These are phyloP conservation scores for Rhynchophorus ferrugineus DNA, from an alignment of 1,140 invertebrate species.

Conservation along the genomic window DNA sequence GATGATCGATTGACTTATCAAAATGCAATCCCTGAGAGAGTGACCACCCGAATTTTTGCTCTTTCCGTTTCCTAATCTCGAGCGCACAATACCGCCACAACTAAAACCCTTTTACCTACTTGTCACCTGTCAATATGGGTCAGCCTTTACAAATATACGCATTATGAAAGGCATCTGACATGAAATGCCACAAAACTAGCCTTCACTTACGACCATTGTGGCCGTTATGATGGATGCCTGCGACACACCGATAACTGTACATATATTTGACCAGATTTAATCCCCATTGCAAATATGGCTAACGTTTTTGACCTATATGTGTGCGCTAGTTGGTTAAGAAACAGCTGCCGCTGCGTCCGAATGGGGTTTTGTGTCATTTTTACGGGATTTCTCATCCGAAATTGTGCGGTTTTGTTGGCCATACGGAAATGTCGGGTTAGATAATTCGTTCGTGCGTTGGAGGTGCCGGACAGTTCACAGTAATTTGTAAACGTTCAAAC, in stretches of 20 bases:
- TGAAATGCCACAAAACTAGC: conserved; percentile 30
- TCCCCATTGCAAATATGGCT: conserved; percentile 28
- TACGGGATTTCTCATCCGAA: conserved; percentile 18
- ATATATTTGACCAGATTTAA: conserved; percentile 29
- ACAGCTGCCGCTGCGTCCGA: conserved; percentile 26
- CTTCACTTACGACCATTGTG: conserved; percentile 27
- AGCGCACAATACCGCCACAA: conserved; percentile 10
- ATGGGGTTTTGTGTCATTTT: conserved; percentile 28
- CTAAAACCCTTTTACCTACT: conserved; percentile 25
- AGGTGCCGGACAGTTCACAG: neutral
- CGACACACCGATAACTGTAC: conserved; percentile 29
- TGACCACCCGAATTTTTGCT: conserved; percentile 4
- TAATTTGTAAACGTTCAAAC: neutral
- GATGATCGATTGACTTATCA: conserved; percentile 24
- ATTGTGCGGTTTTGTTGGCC: conserved; percentile 22
- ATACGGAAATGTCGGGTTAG: neutral
- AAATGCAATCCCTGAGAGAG: conserved; percentile 5
- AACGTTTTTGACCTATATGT: conserved; percentile 31
- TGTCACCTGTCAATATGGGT: conserved; percentile 29
- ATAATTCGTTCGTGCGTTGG: neutral
- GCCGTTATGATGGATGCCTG: conserved; percentile 30
- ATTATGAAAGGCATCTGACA: conserved; percentile 31
- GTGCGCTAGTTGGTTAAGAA: conserved; percentile 15
- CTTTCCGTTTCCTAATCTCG: conserved; percentile 5
- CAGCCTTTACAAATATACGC: conserved; percentile 31